phyloP scores from a whole-genome alignment of 1,140 invertebrate genomes.

The Calephelis virginiensis region DNA sequence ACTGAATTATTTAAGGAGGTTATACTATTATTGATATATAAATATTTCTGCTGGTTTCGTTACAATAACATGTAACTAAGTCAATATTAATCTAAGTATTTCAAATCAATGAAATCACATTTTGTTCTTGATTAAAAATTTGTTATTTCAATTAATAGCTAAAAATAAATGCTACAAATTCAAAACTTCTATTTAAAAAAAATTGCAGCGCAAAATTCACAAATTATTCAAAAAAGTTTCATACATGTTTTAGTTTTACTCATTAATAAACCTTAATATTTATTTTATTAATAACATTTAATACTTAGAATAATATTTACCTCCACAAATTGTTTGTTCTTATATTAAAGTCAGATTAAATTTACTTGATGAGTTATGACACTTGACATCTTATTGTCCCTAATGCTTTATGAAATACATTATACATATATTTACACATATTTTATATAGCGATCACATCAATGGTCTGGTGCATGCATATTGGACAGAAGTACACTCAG shows the following conservation, averaged over 20 bases:
- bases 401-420: constrained; percentile 22
- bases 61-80: too few species aligned
- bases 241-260: too few species aligned
- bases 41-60: too few species aligned
- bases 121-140: too few species aligned
- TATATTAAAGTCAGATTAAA: neutral
- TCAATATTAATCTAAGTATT: too few species aligned
- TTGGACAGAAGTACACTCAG: neutral
- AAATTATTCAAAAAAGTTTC: too few species aligned
- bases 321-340: neutral
- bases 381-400: constrained; percentile 31
- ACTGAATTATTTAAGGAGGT: constrained; percentile 29
- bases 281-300: neutral
- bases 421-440: constrained; percentile 11
- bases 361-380: constrained; percentile 23
- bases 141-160: too few species aligned
- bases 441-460: constrained; percentile 29
- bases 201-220: too few species aligned
- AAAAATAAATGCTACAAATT: too few species aligned
- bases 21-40: neutral
- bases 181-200: too few species aligned
- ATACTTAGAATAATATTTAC: neutral
- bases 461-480: constrained; percentile 27
- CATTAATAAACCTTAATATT: too few species aligned
- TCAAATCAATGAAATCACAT: too few species aligned